phyloP scores from a whole-genome alignment of 2,888 invertebrate species.

The Julus scanicus region DNA sequence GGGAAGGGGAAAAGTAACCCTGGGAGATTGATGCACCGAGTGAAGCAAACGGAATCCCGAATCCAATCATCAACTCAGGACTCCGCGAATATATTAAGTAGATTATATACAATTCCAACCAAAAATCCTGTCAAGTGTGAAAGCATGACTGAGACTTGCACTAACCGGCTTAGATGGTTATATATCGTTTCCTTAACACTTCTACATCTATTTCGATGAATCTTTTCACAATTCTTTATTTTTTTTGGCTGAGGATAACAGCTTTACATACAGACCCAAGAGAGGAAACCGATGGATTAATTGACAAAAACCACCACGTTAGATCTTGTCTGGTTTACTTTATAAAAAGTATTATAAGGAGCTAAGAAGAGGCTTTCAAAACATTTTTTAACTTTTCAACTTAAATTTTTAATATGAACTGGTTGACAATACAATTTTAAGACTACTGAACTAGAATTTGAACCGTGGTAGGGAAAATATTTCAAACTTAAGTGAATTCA shows the following conservation, averaged over 20 bases:
- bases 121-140: constrained; percentile 37
- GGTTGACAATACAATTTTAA: no score
- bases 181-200: constrained; percentile 29
- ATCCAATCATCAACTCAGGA: constrained; percentile 42
- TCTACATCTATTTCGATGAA: not conserved
- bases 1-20: not conserved
- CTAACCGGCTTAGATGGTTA: constrained; percentile 42
- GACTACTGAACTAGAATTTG: no score
- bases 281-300: not conserved
- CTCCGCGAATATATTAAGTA: constrained; percentile 26
- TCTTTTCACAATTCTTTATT: not conserved
- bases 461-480: no score
- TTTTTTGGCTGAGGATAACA: not conserved
- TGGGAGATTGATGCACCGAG: constrained; percentile 9
- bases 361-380: no score
- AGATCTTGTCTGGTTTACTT: not conserved
- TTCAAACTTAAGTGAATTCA: no score
- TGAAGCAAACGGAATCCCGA: constrained; percentile 39
- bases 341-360: no score
- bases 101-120: constrained; percentile 32
- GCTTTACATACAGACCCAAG: not conserved
- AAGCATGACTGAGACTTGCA: constrained; percentile 28
- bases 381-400: no score
- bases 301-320: not conserved
- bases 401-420: no score